phyloP scores from a whole-genome alignment of 2,888 invertebrate genomes.

The Xanthorhoe designata region DNA sequence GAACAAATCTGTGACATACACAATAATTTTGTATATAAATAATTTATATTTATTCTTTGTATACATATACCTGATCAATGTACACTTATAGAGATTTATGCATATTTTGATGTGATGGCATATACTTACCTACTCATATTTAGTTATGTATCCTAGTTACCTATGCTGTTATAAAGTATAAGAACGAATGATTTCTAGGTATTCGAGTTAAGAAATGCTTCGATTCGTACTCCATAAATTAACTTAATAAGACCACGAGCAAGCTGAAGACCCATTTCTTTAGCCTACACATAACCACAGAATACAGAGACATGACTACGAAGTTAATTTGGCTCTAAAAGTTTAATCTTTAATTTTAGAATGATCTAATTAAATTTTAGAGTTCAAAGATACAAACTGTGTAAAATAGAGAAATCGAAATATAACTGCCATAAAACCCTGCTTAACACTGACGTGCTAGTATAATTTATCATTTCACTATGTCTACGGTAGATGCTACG shows the following conservation, averaged over 20 bases:
- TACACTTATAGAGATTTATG: conserved; percentile 50
- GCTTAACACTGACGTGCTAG: too few species aligned
- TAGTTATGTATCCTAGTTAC: conserved; percentile 19
- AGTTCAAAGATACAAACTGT: too few species aligned
- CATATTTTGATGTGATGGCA: conserved; percentile 41
- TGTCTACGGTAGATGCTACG: too few species aligned
- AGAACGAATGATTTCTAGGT: neutral
- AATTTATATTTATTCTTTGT: conserved; percentile 50
- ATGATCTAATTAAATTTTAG: too few species aligned
- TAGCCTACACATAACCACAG: too few species aligned
- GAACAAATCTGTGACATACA: conserved; percentile 80
- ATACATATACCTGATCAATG: conserved; percentile 60
- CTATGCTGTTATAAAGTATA: conserved; percentile 8
- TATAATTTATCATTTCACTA: too few species aligned
- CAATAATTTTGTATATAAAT: conserved; percentile 81
- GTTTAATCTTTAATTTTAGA: too few species aligned
- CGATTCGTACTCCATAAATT: neutral
- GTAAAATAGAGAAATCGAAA: too few species aligned
- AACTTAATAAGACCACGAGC: neutral
- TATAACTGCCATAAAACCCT: too few species aligned
- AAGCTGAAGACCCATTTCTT: too few species aligned
- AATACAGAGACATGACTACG: too few species aligned
- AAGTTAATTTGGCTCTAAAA: too few species aligned
- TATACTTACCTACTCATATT: conserved; percentile 18
- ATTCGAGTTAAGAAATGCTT: neutral